Evolutionary conservation across 1,140 invertebrate genomes (phyloP), one percentile per base, ranked within the genome.

Genomic region (Drosophila tropicalis): DNA sequence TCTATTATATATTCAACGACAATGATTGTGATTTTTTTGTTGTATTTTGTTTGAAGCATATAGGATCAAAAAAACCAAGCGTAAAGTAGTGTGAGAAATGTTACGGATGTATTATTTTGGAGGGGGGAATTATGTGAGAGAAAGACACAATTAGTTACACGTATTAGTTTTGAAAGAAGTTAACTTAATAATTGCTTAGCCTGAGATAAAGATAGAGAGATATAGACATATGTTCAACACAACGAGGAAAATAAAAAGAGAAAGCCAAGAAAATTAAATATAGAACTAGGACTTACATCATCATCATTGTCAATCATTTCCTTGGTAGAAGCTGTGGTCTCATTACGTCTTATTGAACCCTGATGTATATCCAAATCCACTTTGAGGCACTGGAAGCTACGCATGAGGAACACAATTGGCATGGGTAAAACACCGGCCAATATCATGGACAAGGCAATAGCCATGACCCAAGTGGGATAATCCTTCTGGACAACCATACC

Each of bases 301-400:
- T 97, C 96, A 90, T 97, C 96, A 32, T 94, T 95, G 76, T 94
- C 94, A 93, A 98, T 97, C 97, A 97, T 97, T 92, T 97, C 96
- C 92, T 97, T 97, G n/a, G 97, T 97, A 1, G 96, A 97, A 12
- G 97, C 96, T 0, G 97, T 97, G 10, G 97, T 97, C 82, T 97
- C 96, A 76, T 97, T 97, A 68, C 97, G 94, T 73, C 96, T 94
- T 90, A 98, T 97, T 67, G 96, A 96, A 22, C 96, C 96, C 93
- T 97, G 96, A 91, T 97, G 96, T 84, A 97, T 97, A 90, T 97
- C 95, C 75, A 96, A 94, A 82, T 97, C 96, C 67, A 97, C 94
- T 75, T 96, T 95, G 41, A 97, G 93, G 86, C 95, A 96, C 91
- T 97, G 96, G 94, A 96, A 97, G 76, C 96, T 94, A 72, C 96